These are phyloP conservation scores for Porphyrio hochstetteri DNA, from an alignment of 2,113 vertebrate genomes.

Conservation along the genomic window DNA sequence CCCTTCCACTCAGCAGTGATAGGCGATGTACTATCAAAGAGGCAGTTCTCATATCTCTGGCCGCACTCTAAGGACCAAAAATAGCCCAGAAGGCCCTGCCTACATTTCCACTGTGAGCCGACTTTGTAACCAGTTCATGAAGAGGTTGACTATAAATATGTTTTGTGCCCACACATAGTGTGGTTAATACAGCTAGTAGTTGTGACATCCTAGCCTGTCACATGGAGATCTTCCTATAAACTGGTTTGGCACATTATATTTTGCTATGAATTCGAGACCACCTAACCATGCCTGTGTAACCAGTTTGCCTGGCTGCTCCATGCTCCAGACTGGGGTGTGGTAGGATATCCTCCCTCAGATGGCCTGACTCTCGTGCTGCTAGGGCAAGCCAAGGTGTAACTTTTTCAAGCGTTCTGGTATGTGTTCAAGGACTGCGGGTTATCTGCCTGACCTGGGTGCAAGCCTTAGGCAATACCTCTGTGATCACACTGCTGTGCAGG, in stretches of 20 bases:
- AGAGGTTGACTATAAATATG: slow-evolving; percentile 65
- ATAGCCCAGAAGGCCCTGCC: slow-evolving; percentile 45
- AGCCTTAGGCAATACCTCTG: not conserved
- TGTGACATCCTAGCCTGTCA: slow-evolving; percentile 40
- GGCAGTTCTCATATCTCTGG: not conserved
- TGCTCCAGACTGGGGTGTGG: slow-evolving; percentile 28
- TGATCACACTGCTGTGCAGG: not conserved
- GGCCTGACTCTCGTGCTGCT: not conserved
- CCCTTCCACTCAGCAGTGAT: not conserved
- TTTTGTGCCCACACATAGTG: slow-evolving; percentile 48
- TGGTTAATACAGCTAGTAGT: not conserved
- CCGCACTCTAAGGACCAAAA: slow-evolving; percentile 22
- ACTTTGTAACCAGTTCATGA: slow-evolving; percentile 46
- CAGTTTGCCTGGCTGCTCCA: slow-evolving; percentile 13
- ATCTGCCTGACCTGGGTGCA: not conserved
- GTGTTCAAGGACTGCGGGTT: not conserved
- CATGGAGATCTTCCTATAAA: not conserved
- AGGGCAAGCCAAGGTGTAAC: not conserved
- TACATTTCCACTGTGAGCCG: slow-evolving; percentile 1
- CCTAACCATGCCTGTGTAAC: slow-evolving; percentile 27
- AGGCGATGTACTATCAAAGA: not conserved
- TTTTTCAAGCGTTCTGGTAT: not conserved
- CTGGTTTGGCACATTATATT: slow-evolving; percentile 29
- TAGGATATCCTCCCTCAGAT: slow-evolving; percentile 13
- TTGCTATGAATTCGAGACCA: not conserved